Evolutionary conservation across 2,113 vertebrate species (phyloP), one percentile per base, ranked within the genome.

Genomic region (Mustela nigripes): DNA sequence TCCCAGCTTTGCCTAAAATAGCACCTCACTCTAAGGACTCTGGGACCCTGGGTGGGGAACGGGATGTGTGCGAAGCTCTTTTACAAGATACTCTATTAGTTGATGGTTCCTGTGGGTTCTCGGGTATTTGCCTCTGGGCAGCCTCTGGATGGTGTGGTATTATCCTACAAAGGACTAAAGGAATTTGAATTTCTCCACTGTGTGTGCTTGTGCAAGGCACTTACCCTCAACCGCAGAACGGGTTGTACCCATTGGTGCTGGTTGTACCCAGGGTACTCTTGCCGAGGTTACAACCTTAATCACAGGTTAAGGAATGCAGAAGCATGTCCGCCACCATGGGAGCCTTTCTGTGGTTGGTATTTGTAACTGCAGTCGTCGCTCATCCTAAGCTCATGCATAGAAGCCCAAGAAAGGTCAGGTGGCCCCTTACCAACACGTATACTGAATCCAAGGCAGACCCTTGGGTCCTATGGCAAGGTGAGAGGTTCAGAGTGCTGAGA

Each of bases 311-410:
- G 58, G 28, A 45, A 26, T 16, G 1, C 0, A 1, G 53, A n/a
- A 26, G 50, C 11, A 3, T 26, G 11, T 4, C 22, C 7, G 24
- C 21, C 62, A 12, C 15, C 4, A 24, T 5, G 2, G 39, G 0
- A 16, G 56, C n/a, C 84, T 76, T 73, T 69, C 76, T 1, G 0
- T 3, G 28, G 2, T 0, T 5, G 4, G 26, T 21, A 11, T 24
- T 36, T 31, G 11, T 6, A n/a, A 26, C 5, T 78, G 56, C 7
- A 31, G 5, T 31, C 1, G 0, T 15, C 0, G 0, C 5, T 48
- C 36, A 62, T 14, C 81, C 63, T 86, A 28, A 91, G 42, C 28
- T 69, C 42, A 2, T 16, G 50, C 31, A 5, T 0, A 16, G 36
- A 73, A 91, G 28, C 36, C 76, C 21, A 1, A 24, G 9, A 36